Conservation (phyloP, 2,888 invertebrate genomes). For the Amorpha juglandis region DNA sequence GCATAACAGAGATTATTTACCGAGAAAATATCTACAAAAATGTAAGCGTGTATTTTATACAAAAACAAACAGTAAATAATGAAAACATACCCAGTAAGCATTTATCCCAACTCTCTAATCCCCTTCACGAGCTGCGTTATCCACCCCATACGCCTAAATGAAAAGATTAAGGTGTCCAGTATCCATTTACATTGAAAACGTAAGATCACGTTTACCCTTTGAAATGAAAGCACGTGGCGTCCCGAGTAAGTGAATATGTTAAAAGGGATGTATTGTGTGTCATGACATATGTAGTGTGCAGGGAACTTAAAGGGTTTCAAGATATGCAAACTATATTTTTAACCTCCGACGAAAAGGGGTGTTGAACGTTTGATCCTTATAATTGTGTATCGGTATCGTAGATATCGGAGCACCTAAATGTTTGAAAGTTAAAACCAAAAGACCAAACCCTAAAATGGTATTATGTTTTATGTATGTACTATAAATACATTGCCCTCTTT, state of each 20-base stretch:
- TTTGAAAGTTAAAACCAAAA: too few species aligned
- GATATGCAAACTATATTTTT: too few species aligned
- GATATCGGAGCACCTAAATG: too few species aligned
- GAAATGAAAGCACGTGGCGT: constrained; percentile 23
- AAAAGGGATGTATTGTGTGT: constrained; percentile 7
- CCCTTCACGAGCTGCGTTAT: constrained; percentile 53
- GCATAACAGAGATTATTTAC: too few species aligned
- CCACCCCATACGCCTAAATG: constrained; percentile 57
- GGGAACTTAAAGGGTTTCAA: not conserved
- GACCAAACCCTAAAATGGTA: too few species aligned
- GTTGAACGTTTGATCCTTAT: too few species aligned
- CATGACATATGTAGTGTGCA: not conserved
- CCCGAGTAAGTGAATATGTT: constrained; percentile 23
- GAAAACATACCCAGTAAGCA: constrained; percentile 25
- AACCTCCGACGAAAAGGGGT: too few species aligned
- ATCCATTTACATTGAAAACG: constrained; percentile 60
- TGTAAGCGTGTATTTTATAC: not conserved
- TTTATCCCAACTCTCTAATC: constrained; percentile 35
- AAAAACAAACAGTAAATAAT: constrained; percentile 5
- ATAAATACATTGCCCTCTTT: too few species aligned
- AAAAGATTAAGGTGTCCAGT: constrained; percentile 71
- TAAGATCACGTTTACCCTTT: constrained; percentile 51
- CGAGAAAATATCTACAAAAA: too few species aligned
- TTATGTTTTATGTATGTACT: too few species aligned
- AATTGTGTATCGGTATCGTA: too few species aligned